Percentiles rank a stretch among this genome's conserved stretches.
Evolutionary conservation across 2,113 vertebrate species (phyloP).

Genomic region (Columba janthina): DNA sequence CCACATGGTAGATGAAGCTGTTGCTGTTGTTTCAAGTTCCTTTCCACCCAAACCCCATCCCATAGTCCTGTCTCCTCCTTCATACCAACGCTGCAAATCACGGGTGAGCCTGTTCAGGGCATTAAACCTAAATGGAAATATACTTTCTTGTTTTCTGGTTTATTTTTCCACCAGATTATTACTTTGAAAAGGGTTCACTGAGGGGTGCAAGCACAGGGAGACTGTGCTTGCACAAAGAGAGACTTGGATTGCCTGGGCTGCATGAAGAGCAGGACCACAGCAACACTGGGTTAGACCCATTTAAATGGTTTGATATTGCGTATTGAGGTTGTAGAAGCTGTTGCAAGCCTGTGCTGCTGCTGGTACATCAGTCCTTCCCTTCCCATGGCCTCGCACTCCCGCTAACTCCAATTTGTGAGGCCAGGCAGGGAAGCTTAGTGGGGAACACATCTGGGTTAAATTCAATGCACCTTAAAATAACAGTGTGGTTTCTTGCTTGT

Average conservation of each 20-base stretch:
- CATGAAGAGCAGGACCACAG: neutral
- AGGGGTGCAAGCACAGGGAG: accelerated
- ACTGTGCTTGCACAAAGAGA: neutral
- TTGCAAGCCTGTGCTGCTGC: neutral
- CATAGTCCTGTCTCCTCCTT: neutral
- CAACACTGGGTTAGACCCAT: neutral
- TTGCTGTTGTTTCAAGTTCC: neutral
- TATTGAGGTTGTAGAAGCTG: neutral
- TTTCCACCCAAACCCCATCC: neutral
- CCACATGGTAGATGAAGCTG: neutral
- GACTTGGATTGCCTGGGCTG: neutral
- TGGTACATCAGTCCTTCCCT: neutral
- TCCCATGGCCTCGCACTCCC: accelerated
- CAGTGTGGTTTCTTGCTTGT: neutral
- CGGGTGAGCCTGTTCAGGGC: neutral
- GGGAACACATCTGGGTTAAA: neutral
- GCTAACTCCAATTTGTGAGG: neutral
- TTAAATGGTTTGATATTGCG: neutral
- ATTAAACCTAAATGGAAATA: neutral
- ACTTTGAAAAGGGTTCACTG: neutral
- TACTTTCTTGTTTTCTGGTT: neutral
- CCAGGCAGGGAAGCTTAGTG: neutral
- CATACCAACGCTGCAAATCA: neutral
- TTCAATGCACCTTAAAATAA: neutral
- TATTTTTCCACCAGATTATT: neutral